phyloP scores from a whole-genome alignment of 2,113 vertebrate genomes.

The Scalopus aquaticus region DNA sequence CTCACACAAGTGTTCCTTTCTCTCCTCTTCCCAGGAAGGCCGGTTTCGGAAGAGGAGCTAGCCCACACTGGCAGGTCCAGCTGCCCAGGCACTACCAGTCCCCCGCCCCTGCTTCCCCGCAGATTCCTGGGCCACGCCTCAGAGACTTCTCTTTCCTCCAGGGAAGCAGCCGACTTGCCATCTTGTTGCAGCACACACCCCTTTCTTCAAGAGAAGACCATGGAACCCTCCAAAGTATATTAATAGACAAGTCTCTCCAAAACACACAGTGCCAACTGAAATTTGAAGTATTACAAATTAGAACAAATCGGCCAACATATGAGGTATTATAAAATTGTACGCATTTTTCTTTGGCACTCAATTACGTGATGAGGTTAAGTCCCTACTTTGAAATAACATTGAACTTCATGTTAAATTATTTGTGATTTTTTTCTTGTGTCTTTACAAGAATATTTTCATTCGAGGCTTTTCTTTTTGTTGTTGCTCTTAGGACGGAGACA shows the following conservation, averaged over 20 bases:
- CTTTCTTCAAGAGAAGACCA: not conserved
- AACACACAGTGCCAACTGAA: no score
- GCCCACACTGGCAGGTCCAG: not conserved
- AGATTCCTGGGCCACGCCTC: not conserved
- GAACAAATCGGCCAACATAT: not conserved
- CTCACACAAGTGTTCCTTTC: not conserved
- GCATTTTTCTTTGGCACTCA: not conserved
- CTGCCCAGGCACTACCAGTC: not conserved
- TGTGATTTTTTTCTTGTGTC: not conserved
- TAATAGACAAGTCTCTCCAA: not conserved
- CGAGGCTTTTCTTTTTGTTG: not conserved
- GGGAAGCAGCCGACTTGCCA: not conserved
- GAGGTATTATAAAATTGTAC: not conserved
- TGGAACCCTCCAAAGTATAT: not conserved
- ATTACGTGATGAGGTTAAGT: not conserved
- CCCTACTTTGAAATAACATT: not conserved
- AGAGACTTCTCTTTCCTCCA: not conserved
- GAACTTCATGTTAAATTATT: not conserved
- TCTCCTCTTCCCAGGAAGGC: not conserved
- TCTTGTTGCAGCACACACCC: not conserved
- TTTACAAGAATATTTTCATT: not conserved
- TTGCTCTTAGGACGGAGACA: not conserved
- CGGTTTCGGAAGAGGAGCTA: not conserved
- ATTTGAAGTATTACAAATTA: not conserved
- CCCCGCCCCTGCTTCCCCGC: fast-evolving